Evolutionary conservation across 2,113 vertebrate species (phyloP), one percentile per base, ranked within the genome.

Genomic region (pig (Sus scrofa)): DNA sequence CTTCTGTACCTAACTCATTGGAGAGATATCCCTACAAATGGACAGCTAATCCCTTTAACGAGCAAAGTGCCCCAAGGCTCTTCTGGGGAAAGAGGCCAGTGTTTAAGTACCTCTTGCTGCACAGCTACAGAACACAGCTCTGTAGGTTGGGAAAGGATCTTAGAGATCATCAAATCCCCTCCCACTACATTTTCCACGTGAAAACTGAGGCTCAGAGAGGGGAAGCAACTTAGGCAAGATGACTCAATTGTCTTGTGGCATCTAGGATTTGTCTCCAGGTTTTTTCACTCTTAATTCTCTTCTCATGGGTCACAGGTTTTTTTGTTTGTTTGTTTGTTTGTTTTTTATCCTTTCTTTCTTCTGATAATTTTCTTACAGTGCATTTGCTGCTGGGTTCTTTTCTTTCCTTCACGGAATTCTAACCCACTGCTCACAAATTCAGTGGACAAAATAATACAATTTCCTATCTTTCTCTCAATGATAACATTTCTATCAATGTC

Each of bases 21-120:
- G 56, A 86, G 77, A 93, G 91, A 93, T 27, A 77, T 94, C 92
- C 81, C 39, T 92, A 77, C 26, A 96, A 93, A 95, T 58, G 68
- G 82, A 89, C 91, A 86, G 86, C 74, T 96, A 93, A 92, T 97
- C 89, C 86, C 54, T 92, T 96, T 91, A 96, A 86, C 91, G 71
- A 97, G 13, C n/a, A 94, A 95, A 94, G 82, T 65, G 92, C 18
- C 15, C 58, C 0, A 32, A 88, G 60, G 54, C 89, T 95, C 20
- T 91, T 96, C 82, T 96, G 30, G n/a, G 30, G 67, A 85, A 74
- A 84, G 58, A 91, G 82, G 78, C 74, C 74, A 83, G 71, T 50
- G n/a, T 88, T 81, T 62, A 88, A 92, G 37, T 56, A 3, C 74
- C 34, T 89, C 54, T 91, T 94, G n/a, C 62, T 93, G 26, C 16